Evolutionary conservation across 2,113 vertebrate genomes (phyloP), one percentile per base, ranked within the genome.

Genomic region (Tretioscincus oriximinensis): DNA sequence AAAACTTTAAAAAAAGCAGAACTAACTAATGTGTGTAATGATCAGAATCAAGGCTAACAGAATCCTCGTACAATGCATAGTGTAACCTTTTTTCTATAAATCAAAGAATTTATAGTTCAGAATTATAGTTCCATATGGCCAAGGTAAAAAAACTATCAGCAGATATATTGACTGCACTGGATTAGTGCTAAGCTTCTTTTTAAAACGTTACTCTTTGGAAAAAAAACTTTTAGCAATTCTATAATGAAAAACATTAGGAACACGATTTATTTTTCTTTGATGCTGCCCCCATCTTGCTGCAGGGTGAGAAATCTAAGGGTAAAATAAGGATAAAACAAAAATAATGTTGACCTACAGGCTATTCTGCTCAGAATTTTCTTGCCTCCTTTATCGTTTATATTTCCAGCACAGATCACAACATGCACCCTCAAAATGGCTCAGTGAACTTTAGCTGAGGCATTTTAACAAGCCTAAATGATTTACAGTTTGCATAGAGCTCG

Each of bases 381-480:
- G 74, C 5, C 10, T 78, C 47, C 7, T 77, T 78, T 31, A 81
- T 69, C n/a, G 5, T 82, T 88, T 90, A 41, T 58, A 58, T 90
- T 92, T 92, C 74, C 84, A 78, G 67, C 82, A 54, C 73, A 73
- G 24, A 81, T 86, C 73, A 84, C 84, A 84, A 54, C 84, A 51
- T 84, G 74, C 61, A 49, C 31, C 58, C 73, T 83, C 71, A 71
- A 91, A 92, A 91, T 47, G 72, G 26, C 67, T 89, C 77, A 87
- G 84, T 90, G 80, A 88, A 84, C 78, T 75, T 81, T 68, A 86
- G 49, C 73, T 88, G 82, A 85, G 81, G 67, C 81, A 86, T 91
- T 90, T 89, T 93, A 93, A 90, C 73, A 88, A 93, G 81, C 64
- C 61, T 86, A 91, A 88, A 81, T 87, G 88, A 93, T 89, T 90